A percentile compares a stretch with the other conserved stretches of the same genome.
These are phyloP conservation scores for Pterophyllum scalare DNA, from an alignment of 2,113 vertebrate species.

Conservation along the genomic window DNA sequence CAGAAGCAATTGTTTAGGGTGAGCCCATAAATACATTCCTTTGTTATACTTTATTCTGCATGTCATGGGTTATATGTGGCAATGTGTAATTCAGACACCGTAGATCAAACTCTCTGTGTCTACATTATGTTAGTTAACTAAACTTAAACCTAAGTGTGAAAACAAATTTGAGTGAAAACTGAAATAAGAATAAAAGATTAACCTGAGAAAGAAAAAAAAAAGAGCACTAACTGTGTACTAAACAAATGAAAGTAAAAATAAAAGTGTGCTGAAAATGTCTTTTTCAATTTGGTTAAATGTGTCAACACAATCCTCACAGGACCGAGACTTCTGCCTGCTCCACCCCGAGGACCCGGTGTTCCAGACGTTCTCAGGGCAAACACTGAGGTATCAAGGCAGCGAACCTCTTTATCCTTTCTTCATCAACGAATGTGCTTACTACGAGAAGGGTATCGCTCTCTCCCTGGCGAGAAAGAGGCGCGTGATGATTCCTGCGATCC, in stretches of 20 bases:
- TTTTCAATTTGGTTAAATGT: too few species aligned
- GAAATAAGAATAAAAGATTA: background rate
- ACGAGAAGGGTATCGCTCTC: constrained; percentile 78
- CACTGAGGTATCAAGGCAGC: constrained; percentile 62
- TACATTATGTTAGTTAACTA: background rate
- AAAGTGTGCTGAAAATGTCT: background rate
- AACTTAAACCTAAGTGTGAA: too few species aligned
- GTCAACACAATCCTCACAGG: constrained; percentile 49
- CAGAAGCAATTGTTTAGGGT: background rate
- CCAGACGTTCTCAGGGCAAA: constrained; percentile 77
- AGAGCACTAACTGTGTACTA: background rate
- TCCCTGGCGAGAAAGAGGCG: constrained; percentile 67
- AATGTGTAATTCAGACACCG: background rate
- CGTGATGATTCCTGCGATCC: constrained; percentile 64
- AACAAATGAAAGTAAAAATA: background rate
- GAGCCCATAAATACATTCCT: background rate
- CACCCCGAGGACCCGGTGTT: constrained; percentile 73
- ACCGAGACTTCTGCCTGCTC: constrained; percentile 76
- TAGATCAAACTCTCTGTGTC: background rate
- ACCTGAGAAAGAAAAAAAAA: background rate
- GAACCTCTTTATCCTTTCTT: constrained; percentile 78
- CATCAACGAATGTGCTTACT: constrained; percentile 80
- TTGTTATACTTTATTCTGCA: background rate
- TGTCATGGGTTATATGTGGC: background rate
- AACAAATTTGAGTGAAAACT: background rate